Evolutionary conservation across 2,888 invertebrate species (phyloP).

Genomic region (Ypsolopha scabrella): DNA sequence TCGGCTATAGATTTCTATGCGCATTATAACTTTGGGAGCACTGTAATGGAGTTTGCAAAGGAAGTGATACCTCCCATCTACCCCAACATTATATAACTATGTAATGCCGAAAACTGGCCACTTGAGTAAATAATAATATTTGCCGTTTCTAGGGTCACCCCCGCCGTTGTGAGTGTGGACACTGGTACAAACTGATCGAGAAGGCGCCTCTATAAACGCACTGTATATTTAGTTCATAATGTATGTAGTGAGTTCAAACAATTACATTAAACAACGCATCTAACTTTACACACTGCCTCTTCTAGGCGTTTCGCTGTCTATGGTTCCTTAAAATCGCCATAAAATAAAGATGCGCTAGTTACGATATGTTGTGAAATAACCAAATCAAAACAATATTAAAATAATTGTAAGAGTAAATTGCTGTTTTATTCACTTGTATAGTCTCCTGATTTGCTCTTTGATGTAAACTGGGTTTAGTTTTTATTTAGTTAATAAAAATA

Average conservation of each 20-base stretch:
- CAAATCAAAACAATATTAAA: slow-evolving; percentile 28
- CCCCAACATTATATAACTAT: too few species aligned
- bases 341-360: background rate
- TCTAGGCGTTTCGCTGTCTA: slow-evolving; percentile 14
- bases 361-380: slow-evolving; percentile 1
- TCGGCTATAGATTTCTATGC: too few species aligned
- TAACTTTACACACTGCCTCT: slow-evolving; percentile 24
- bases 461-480: too few species aligned
- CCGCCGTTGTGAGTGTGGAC: slow-evolving; percentile 95
- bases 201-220: slow-evolving; percentile 76
- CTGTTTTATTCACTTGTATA: slow-evolving; percentile 35
- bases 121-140: background rate
- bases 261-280: slow-evolving; percentile 39
- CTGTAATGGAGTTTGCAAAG: too few species aligned
- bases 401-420: slow-evolving; percentile 51
- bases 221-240: slow-evolving; percentile 35
- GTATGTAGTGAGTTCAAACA: slow-evolving; percentile 40
- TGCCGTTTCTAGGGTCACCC: slow-evolving; percentile 76
- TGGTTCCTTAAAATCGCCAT: slow-evolving; percentile 18
- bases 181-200: slow-evolving; percentile 94
- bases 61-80: too few species aligned
- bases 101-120: too few species aligned
- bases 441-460: too few species aligned
- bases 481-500: too few species aligned
- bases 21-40: too few species aligned